Evolutionary conservation across 30 jellyfish, hydroid and myxozoan genomes (phyloP).

Genomic region (Aurelia aurita): DNA sequence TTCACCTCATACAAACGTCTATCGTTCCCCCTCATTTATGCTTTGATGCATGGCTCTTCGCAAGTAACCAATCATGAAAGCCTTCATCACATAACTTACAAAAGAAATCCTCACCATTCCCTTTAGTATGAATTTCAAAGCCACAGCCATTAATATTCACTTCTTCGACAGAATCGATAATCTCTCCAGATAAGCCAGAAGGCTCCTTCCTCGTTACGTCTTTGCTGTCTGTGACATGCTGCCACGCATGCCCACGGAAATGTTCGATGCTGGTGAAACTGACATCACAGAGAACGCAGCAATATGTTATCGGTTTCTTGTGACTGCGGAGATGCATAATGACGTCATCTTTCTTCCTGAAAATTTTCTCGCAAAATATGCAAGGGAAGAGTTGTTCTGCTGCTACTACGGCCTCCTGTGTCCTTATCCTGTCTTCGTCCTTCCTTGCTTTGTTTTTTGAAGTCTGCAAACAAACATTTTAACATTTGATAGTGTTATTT

Average conservation of each 20-base stretch:
- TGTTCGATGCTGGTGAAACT: slow-evolving; percentile 9
- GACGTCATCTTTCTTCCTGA: slow-evolving; percentile 20
- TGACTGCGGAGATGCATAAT: background rate
- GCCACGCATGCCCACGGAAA: slow-evolving; percentile 14
- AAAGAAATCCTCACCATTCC: slow-evolving; percentile 9
- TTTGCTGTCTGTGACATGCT: background rate
- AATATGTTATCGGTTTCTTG: slow-evolving; percentile 13
- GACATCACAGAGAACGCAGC: slow-evolving; percentile 23
- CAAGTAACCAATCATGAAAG: slow-evolving; percentile 1
- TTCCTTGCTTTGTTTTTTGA: too few species aligned
- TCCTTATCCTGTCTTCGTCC: too few species aligned
- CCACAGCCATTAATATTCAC: slow-evolving; percentile 9
- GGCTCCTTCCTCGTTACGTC: slow-evolving; percentile 16
- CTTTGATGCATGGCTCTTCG: slow-evolving; percentile 9
- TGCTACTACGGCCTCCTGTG: too few species aligned
- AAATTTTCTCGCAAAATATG: slow-evolving; percentile 9
- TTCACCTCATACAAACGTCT: too few species aligned
- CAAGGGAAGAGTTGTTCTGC: slow-evolving; percentile 22
- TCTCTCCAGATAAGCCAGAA: slow-evolving; percentile 2
- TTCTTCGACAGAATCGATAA: background rate
- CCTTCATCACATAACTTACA: slow-evolving; percentile 21
- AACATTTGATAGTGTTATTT: too few species aligned
- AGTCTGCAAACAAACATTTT: too few species aligned
- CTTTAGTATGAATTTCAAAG: slow-evolving; percentile 20
- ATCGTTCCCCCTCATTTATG: background rate